Evolutionary conservation across 2,113 vertebrate species (phyloP).

Genomic region (Spheniscus mendiculus): DNA sequence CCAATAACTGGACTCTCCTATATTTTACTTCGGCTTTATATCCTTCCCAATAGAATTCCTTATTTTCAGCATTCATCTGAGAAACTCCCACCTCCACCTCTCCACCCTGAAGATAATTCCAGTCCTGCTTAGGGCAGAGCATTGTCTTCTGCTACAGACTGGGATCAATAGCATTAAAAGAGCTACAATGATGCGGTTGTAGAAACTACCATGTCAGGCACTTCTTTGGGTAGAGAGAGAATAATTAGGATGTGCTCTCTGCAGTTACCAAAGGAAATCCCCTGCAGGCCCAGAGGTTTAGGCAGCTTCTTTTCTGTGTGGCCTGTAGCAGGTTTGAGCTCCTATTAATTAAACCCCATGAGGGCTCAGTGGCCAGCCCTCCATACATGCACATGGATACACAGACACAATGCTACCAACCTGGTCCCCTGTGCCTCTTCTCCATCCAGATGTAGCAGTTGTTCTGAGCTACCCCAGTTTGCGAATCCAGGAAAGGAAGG

Average conservation of each 20-base stretch:
- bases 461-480: constrained; percentile 96
- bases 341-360: constrained; percentile 46
- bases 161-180: constrained; percentile 32
- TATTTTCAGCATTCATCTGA: neutral
- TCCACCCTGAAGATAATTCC: neutral
- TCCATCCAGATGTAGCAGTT: constrained; percentile 99
- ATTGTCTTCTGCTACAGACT: neutral
- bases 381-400: neutral
- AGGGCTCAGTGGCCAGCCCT: constrained; percentile 8
- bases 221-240: neutral
- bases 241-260: constrained; percentile 39
- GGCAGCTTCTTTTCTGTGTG: constrained; percentile 44
- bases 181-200: neutral
- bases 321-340: constrained; percentile 26
- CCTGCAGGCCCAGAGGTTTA: constrained; percentile 39
- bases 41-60: neutral
- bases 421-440: constrained; percentile 93
- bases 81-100: neutral
- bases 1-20: neutral
- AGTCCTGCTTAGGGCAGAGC: neutral
- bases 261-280: constrained; percentile 51
- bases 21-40: neutral
- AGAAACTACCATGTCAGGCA: constrained; percentile 11
- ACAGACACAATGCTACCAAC: constrained; percentile 61
- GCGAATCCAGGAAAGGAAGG: constrained; percentile 95